phyloP scores from a whole-genome alignment of 2,113 vertebrate genomes.

The Campylorhamphus procurvoides region DNA sequence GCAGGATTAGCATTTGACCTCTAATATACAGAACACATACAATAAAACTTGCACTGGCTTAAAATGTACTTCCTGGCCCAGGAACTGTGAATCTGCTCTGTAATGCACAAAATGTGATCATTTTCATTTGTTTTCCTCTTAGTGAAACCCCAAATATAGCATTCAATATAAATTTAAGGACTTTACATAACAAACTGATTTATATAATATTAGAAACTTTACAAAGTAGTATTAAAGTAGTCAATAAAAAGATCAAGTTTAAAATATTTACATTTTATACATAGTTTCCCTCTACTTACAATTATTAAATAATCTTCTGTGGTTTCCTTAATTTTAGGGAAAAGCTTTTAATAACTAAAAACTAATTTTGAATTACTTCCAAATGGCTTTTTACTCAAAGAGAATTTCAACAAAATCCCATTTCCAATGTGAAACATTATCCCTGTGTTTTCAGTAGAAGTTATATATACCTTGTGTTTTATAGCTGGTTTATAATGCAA shows the following conservation, averaged over 20 bases:
- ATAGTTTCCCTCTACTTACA: neutral
- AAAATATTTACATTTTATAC: constrained; percentile 56
- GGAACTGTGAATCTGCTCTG: neutral
- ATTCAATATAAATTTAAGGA: constrained; percentile 14
- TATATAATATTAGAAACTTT: constrained; percentile 28
- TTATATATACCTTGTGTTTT: neutral
- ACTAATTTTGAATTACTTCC: neutral
- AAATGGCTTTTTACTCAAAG: constrained; percentile 24
- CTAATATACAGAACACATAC: neutral
- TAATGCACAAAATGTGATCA: constrained; percentile 30
- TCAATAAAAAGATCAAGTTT: constrained; percentile 25
- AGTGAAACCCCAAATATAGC: neutral
- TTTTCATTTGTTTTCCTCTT: neutral
- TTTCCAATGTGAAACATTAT: neutral
- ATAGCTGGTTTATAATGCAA: neutral
- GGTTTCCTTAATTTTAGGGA: neutral
- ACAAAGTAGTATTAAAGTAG: constrained; percentile 40
- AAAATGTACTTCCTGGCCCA: neutral
- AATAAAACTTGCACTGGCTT: neutral
- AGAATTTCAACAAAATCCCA: constrained; percentile 2
- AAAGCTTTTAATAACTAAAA: constrained; percentile 19
- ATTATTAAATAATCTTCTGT: neutral
- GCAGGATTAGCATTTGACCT: neutral
- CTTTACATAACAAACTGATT: constrained; percentile 34
- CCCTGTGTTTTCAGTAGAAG: neutral